phyloP scores from a whole-genome alignment of 1,140 invertebrate genomes.

The Stratiolaelaps scimitus region DNA sequence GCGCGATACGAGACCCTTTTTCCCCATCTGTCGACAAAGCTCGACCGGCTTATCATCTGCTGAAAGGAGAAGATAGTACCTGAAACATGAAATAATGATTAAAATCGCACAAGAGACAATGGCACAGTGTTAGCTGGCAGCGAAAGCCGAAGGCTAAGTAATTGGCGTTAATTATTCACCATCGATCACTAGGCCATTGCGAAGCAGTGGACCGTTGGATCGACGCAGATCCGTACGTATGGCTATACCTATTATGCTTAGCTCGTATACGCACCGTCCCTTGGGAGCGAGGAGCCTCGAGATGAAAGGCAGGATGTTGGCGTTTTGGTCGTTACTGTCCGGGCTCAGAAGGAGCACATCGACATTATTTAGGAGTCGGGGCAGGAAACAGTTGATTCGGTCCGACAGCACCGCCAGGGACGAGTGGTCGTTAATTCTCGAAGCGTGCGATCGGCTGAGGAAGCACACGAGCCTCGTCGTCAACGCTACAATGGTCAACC shows the following conservation, averaged over 20 bases:
- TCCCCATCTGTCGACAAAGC: conserved; percentile 25
- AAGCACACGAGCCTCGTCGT: background rate
- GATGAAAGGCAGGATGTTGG: conserved; percentile 9
- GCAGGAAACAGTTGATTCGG: conserved; percentile 19
- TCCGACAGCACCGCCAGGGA: conserved; percentile 1
- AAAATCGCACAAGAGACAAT: too few species aligned
- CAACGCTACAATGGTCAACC: background rate
- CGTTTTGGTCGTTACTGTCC: conserved; percentile 11
- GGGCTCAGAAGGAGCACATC: conserved; percentile 6
- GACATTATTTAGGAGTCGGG: conserved; percentile 10
- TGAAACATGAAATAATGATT: background rate
- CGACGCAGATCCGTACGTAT: too few species aligned
- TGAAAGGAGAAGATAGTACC: conserved; percentile 15
- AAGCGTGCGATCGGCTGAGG: background rate
- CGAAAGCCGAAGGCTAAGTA: too few species aligned
- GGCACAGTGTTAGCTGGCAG: too few species aligned
- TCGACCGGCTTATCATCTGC: conserved; percentile 20
- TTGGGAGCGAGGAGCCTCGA: conserved; percentile 13
- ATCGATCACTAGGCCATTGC: too few species aligned
- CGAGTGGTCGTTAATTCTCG: background rate
- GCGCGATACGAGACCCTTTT: conserved; percentile 23
- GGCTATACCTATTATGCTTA: too few species aligned
- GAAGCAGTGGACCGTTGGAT: too few species aligned
- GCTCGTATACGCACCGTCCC: conserved; percentile 8
- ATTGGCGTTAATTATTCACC: too few species aligned